Evolutionary conservation across 2,113 vertebrate genomes (phyloP).

Genomic region (Panthera uncia): DNA sequence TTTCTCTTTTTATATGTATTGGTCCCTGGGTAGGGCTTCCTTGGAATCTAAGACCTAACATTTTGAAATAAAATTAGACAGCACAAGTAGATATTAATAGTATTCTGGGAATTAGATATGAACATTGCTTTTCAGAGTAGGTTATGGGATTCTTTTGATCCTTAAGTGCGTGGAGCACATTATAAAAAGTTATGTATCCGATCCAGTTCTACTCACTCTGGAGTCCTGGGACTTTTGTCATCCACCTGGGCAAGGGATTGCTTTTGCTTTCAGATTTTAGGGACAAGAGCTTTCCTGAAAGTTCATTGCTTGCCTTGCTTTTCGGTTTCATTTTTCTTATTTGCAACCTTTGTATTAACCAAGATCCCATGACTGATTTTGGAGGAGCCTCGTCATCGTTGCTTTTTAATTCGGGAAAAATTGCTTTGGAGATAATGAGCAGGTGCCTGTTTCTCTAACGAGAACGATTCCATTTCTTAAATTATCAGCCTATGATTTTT

Average conservation of each 20-base stretch:
- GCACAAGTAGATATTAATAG: not conserved
- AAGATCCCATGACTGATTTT: not conserved
- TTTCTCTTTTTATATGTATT: not conserved
- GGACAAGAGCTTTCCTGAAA: not conserved
- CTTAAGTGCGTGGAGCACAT: not conserved
- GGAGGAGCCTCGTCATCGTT: not conserved
- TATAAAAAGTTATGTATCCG: not conserved
- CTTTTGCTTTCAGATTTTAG: not conserved
- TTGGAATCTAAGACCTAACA: conserved; percentile 11
- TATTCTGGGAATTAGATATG: not conserved
- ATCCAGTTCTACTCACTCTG: not conserved
- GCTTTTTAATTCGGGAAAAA: not conserved
- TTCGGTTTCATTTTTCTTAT: conserved; percentile 50
- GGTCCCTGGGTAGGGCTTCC: not conserved
- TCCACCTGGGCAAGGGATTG: not conserved
- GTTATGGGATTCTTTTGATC: not conserved
- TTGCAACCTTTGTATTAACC: not conserved
- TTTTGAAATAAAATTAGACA: not conserved
- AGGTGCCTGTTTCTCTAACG: not conserved
- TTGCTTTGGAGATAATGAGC: not conserved
- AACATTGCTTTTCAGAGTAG: not conserved
- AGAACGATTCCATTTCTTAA: not conserved
- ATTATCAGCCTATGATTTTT: not conserved
- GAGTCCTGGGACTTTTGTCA: not conserved
- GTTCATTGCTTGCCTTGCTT: not conserved